These are phyloP conservation scores for Anagrus nilaparvatae DNA, from an alignment of 1,140 invertebrate genomes.

Conservation along the genomic window DNA sequence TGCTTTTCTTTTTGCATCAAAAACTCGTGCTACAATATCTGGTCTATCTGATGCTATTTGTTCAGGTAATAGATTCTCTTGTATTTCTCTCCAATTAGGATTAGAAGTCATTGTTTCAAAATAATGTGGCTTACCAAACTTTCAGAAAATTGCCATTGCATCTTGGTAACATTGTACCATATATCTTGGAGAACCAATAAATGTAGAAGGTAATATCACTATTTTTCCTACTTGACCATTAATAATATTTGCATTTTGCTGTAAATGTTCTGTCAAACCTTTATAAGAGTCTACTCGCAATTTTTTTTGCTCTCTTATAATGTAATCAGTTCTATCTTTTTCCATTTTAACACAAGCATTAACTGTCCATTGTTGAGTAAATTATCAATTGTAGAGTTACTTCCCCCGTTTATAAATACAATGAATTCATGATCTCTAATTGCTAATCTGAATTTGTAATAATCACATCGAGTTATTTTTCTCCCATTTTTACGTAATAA, in stretches of 20 bases:
- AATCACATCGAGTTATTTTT: conserved; percentile 6
- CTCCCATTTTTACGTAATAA: conserved; percentile 1
- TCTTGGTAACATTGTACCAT: conserved; percentile 3
- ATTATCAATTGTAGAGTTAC: too few relatives aligned
- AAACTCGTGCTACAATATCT: too few relatives aligned
- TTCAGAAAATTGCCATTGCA: conserved; percentile 1
- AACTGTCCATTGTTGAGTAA: too few relatives aligned
- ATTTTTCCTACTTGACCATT: too few relatives aligned
- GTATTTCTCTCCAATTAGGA: too few relatives aligned
- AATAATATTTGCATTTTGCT: not conserved
- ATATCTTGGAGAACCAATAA: conserved; percentile 1
- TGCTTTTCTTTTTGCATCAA: too few relatives aligned
- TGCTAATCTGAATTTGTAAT: conserved; percentile 5
- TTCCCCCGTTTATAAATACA: conserved; percentile 1
- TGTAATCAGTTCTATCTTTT: conserved; percentile 1
- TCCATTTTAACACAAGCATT: not conserved
- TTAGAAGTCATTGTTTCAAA: too few relatives aligned
- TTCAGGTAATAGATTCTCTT: too few relatives aligned
- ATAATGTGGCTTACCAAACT: not conserved
- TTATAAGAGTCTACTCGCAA: conserved; percentile 3
- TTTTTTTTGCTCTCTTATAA: conserved; percentile 5
- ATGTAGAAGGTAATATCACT: conserved; percentile 4
- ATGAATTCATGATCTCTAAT: conserved; percentile 1
- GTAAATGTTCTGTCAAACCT: conserved; percentile 2
- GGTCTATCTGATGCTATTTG: too few relatives aligned